Base-by-base conservation (phyloP, 2,888 invertebrate genomes). In the Ceramica pisi region DNA sequence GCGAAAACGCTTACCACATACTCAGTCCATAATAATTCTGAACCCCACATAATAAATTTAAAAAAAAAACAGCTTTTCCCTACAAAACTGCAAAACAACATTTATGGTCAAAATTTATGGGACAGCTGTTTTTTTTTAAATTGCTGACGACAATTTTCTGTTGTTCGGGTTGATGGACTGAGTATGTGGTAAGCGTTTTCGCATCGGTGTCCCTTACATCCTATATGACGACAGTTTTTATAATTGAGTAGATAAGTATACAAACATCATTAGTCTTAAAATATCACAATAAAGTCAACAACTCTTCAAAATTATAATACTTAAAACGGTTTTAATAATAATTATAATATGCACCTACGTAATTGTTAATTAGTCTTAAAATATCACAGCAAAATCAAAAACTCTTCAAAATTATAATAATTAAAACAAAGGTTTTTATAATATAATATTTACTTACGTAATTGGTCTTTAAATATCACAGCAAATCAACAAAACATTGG, bases 51-150 rank as follows among this genome's bases (percentile, higher is more conserved):
- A 67, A 67, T 67, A 67, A 67, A 67, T 67, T 60, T 61, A 23
- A 67, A 67, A 67, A 67, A 67, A 67, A 67, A 67, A 67, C 67
- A 67, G 67, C 67, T 67, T 67, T 67, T 67, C 67, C 67, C 67
- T 67, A 67, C 67, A 67, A 67, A 67, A 67, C 67, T 67, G 67
- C 67, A 67, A 67, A 67, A 67, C 67, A 67, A 67, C 67, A 67
- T 67, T 67, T 67, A 67, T 67, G 67, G 67, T 67, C 67, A 67
- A 67, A 67, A 67, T 67, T 67, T 67, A 67, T 67, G 67, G 67
- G 67, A 67, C 67, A 67, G 67, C 67, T 67, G 67, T 67, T 67
- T 67, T 67, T 67, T 67, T 67, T 67, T 67, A 67, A 67, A 67
- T 67, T 67, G 67, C 67, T 67, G 67, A 67, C 67, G 67, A 67